These are phyloP conservation scores for Zelleria hepariella DNA, from an alignment of 2,888 invertebrate species.

Conservation along the genomic window DNA sequence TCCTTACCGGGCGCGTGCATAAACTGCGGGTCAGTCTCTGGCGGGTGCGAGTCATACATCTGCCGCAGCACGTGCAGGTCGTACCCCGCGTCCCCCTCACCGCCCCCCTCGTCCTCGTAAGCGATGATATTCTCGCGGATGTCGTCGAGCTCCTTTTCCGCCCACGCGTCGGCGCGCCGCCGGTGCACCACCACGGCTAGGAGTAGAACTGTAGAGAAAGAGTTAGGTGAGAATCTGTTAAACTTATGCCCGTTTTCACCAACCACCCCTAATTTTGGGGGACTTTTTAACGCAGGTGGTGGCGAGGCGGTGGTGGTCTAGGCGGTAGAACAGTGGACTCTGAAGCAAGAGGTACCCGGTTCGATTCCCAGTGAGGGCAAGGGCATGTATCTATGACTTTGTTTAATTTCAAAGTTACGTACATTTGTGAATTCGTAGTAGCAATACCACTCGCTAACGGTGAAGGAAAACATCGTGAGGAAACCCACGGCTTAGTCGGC, in stretches of 20 bases:
- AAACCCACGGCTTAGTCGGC: too few species aligned
- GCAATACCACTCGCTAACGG: too few species aligned
- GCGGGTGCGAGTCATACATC: constrained; percentile 74
- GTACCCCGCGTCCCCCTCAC: constrained; percentile 96
- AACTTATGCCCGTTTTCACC: neutral
- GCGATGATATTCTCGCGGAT: constrained; percentile 97
- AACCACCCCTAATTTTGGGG: too few species aligned
- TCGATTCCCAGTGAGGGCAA: too few species aligned
- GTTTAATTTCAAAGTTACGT: too few species aligned
- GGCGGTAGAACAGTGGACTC: too few species aligned
- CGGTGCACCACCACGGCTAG: constrained; percentile 93
- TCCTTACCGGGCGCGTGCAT: constrained; percentile 63
- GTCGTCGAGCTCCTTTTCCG: constrained; percentile 94
- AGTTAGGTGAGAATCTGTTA: neutral
- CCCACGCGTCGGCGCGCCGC: constrained; percentile 86
- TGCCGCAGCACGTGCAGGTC: constrained; percentile 85
- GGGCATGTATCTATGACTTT: too few species aligned
- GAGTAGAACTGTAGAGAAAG: constrained; percentile 75
- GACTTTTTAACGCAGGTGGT: too few species aligned
- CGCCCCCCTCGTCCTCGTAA: constrained; percentile 98
- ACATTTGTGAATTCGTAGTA: too few species aligned
- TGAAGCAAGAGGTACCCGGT: too few species aligned
- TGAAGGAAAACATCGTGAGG: too few species aligned
- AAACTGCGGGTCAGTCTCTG: constrained; percentile 63
- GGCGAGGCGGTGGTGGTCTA: too few species aligned